A percentile compares a stretch with the other conserved stretches of the same genome.
These are phyloP conservation scores for Alaudala cheleensis DNA, from an alignment of 2,113 vertebrate species.

Conservation along the genomic window DNA sequence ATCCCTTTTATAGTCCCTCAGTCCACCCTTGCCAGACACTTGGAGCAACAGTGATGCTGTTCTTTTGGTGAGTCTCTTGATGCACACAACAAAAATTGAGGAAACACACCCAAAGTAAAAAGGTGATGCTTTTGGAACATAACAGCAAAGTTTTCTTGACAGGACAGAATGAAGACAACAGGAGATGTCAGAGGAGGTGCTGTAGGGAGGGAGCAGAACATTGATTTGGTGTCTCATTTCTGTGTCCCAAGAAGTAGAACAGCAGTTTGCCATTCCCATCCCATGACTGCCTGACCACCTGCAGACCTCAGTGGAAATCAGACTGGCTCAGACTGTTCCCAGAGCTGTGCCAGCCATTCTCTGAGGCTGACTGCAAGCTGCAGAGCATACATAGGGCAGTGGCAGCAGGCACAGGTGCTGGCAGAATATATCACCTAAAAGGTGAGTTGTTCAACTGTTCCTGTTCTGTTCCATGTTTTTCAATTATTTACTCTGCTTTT, in stretches of 20 bases:
- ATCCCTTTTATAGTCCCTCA: background rate
- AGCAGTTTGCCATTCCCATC: background rate
- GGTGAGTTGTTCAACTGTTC: background rate
- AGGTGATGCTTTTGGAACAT: background rate
- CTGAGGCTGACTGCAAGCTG: background rate
- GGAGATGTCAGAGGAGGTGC: background rate
- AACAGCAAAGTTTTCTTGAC: background rate
- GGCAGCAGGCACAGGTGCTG: background rate
- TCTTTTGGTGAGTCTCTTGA: background rate
- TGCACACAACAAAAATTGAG: background rate
- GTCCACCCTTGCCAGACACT: background rate
- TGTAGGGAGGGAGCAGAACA: background rate
- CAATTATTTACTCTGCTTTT: background rate
- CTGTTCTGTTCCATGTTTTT: background rate
- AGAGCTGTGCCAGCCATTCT: background rate
- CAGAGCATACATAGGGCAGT: rapidly evolving
- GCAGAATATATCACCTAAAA: background rate
- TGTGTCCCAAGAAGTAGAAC: background rate
- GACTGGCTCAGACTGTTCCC: background rate
- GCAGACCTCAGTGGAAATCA: background rate
- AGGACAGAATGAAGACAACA: background rate
- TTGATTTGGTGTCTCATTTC: background rate
- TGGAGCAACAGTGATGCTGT: background rate
- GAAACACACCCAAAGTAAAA: background rate
- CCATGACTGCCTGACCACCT: background rate